phyloP scores from a whole-genome alignment of 2,888 invertebrate species.

The Phyllotreta striolata region DNA sequence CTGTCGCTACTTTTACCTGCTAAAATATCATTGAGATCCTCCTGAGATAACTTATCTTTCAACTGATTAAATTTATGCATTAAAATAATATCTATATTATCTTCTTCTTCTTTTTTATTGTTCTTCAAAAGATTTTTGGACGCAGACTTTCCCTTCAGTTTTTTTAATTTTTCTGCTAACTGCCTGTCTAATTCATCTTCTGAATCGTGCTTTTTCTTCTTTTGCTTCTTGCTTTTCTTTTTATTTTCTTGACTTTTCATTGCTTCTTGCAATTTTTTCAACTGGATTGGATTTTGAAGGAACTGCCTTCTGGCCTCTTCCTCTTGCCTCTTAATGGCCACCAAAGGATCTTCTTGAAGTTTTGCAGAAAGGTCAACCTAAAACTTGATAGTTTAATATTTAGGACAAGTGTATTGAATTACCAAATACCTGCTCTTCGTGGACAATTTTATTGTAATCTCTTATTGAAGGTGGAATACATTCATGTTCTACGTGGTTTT shows the following conservation, averaged over 20 bases:
- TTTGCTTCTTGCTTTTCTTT: constrained; percentile 63
- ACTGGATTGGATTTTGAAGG: constrained; percentile 89
- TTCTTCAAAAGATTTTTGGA: constrained; percentile 44
- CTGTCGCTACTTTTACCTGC: constrained; percentile 58
- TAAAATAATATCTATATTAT: constrained; percentile 71
- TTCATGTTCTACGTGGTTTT: constrained; percentile 77
- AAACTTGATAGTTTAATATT: constrained; percentile 53
- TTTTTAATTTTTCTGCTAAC: constrained; percentile 53
- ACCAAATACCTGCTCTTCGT: constrained; percentile 53
- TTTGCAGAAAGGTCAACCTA: constrained; percentile 89
- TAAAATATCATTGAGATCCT: constrained; percentile 58
- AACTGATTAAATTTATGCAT: constrained; percentile 76
- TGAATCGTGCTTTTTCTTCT: constrained; percentile 49
- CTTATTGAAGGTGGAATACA: constrained; percentile 79
- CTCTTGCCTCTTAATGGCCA: constrained; percentile 88
- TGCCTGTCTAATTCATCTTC: constrained; percentile 53
- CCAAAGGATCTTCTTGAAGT: constrained; percentile 91
- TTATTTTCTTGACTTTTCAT: constrained; percentile 69
- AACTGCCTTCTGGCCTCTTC: constrained; percentile 85
- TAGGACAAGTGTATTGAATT: neutral
- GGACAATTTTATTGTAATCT: constrained; percentile 58
- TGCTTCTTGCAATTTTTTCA: constrained; percentile 84
- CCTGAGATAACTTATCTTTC: constrained; percentile 63
- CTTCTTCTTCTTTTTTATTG: constrained; percentile 58
- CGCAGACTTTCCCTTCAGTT: constrained; percentile 43